Evolutionary conservation across 1,140 invertebrate genomes (phyloP), one percentile per base, ranked within the genome.

Genomic region (Drosophila nebulosa): DNA sequence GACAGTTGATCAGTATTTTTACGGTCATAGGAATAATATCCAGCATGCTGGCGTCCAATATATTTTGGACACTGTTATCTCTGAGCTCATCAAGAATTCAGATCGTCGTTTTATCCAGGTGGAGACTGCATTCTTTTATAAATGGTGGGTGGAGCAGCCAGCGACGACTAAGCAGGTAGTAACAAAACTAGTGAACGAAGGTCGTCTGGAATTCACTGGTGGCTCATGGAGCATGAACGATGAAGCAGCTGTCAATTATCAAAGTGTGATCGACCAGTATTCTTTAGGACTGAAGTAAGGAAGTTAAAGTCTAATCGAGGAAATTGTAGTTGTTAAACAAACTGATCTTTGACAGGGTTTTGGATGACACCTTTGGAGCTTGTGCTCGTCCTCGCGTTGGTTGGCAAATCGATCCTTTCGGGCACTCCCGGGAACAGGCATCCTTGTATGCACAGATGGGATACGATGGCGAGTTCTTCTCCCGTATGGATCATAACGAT

Each of bases 381-480:
- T 98, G 97, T 90, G 97, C 94, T 0, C 92, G 94, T 9, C 97
- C 97, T 0, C 93, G 93, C 50, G 94, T 97, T 7, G 97, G 96
- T 4, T 98, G 97, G 97, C 97, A 98, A 91, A 98, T 98, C 53
- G 97, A 98, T 92, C 97, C 97, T 0, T 98, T 98, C 86, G 97
- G 97, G 0, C 97, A 99, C 85, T 97, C 97, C 0, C 91, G 96
- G 24, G 97, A 98, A 53, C 94, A 96, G 92, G 97, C 97, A 0
- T 96, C 96, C 0, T 92, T 98, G 1, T 96, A 98, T 83, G 95
- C 97, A 0, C 95, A 94, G 50, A 93, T 96, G 92, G 96, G 95
- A 1, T 99, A 96, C 89, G 97, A 98, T 91, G 97, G 96, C 0
- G 92, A 98, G 46, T 96, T 98, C 75, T 94, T 99, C 69, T 97